phyloP scores from a whole-genome alignment of 2,797 vertebrate genomes.

The Hoplostethus mediterraneus region DNA sequence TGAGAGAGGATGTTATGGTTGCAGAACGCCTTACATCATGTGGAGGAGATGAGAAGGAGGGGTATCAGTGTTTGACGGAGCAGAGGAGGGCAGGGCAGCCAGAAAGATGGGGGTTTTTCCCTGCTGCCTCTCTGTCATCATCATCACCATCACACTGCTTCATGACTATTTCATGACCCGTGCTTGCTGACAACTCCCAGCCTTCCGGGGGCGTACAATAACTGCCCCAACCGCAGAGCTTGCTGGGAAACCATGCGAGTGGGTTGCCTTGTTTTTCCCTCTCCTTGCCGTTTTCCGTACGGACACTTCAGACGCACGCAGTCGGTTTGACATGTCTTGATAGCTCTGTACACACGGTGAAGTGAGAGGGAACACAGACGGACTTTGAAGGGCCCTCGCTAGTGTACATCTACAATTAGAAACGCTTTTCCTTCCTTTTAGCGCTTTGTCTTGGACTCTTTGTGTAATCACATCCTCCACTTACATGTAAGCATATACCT shows the following conservation, averaged over 20 bases:
- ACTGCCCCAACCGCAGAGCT: slow-evolving; percentile 43
- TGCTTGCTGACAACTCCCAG: slow-evolving; percentile 63
- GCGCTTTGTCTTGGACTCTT: neutral
- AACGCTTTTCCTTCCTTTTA: neutral
- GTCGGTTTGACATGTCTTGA: neutral
- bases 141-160: slow-evolving; percentile 60
- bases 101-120: slow-evolving; percentile 47
- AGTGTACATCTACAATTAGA: slow-evolving; percentile 1
- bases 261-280: neutral
- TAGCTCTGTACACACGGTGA: neutral
- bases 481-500: neutral
- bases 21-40: slow-evolving; percentile 52
- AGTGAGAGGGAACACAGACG: neutral
- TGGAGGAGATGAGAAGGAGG: slow-evolving; percentile 26
- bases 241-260: slow-evolving; percentile 29
- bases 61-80: slow-evolving; percentile 35
- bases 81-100: slow-evolving; percentile 15
- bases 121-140: slow-evolving; percentile 67
- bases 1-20: slow-evolving; percentile 16
- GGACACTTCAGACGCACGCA: no score
- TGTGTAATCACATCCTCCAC: neutral
- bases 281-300: slow-evolving; percentile 7
- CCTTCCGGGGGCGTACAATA: slow-evolving; percentile 47
- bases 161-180: slow-evolving; percentile 77
- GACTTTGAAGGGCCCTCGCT: neutral